Evolutionary conservation across 2,888 invertebrate species (phyloP).

Genomic region (Tricholauxania praeusta): DNA sequence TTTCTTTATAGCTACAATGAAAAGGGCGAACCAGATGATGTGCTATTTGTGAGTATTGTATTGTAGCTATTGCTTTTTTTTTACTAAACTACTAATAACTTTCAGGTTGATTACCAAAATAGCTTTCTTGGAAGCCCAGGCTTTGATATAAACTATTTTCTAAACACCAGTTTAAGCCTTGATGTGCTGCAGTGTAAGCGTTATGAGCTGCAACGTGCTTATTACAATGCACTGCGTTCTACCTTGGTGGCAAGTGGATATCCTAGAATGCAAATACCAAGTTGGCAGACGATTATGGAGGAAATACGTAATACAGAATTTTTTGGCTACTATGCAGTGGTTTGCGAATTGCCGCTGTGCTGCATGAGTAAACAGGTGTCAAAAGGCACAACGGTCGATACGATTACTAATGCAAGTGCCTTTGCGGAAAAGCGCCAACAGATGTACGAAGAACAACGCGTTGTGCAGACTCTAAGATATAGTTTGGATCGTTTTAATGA

Average conservation of each 20-base stretch:
- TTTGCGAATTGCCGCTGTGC: conserved; percentile 57
- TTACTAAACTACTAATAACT: background rate
- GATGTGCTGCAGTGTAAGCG: conserved; percentile 54
- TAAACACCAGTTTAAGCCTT: conserved; percentile 59
- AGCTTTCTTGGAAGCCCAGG: conserved; percentile 60
- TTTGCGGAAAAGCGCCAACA: conserved; percentile 50
- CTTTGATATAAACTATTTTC: conserved; percentile 61
- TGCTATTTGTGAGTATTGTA: conserved; percentile 52
- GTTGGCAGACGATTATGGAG: conserved; percentile 46
- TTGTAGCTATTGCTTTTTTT: background rate
- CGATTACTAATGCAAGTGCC: conserved; percentile 48
- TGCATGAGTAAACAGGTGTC: conserved; percentile 52
- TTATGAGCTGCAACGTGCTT: conserved; percentile 53
- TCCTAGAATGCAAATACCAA: conserved; percentile 46
- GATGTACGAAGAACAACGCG: conserved; percentile 53
- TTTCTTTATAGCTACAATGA: conserved; percentile 65
- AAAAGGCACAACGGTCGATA: conserved; percentile 49
- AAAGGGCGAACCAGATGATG: conserved; percentile 39
- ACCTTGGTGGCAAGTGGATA: conserved; percentile 47
- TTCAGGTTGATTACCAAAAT: conserved; percentile 64
- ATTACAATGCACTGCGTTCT: conserved; percentile 51
- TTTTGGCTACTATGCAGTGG: conserved; percentile 56
- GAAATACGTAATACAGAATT: conserved; percentile 56
- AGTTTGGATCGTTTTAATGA: conserved; percentile 55
- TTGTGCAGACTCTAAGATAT: conserved; percentile 51